Conservation (phyloP, 1,140 invertebrate genomes). For the Bombus vancouverensis region DNA sequence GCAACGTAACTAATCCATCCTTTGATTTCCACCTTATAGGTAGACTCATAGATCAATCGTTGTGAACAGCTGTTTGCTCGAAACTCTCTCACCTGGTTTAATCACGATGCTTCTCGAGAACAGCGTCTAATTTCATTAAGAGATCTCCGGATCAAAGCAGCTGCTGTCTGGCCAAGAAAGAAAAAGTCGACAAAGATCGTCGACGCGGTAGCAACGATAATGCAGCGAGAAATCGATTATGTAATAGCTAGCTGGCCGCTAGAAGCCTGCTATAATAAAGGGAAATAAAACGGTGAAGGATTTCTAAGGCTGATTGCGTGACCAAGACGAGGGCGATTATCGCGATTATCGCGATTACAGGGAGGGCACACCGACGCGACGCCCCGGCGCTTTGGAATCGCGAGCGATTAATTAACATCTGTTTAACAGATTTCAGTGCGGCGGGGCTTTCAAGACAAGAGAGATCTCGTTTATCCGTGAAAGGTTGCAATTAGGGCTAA, state of each 20-base stretch:
- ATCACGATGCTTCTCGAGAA: background rate
- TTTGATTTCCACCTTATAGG: background rate
- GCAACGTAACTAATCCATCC: background rate
- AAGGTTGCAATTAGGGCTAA: conserved; percentile 7
- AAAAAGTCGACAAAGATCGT: conserved; percentile 22
- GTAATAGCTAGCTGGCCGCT: conserved; percentile 50
- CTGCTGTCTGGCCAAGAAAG: background rate
- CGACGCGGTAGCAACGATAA: conserved; percentile 70
- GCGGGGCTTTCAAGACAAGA: too few species aligned
- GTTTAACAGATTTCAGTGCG: conserved; percentile 32
- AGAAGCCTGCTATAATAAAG: conserved; percentile 39
- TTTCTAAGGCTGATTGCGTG: conserved; percentile 64
- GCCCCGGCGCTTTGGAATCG: conserved; percentile 5
- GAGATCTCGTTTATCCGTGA: conserved; percentile 20
- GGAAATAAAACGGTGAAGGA: conserved; percentile 43
- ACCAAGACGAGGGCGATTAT: conserved; percentile 66
- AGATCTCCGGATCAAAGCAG: background rate
- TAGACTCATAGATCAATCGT: background rate
- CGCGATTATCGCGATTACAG: conserved; percentile 64
- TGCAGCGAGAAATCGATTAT: conserved; percentile 70
- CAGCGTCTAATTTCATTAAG: background rate
- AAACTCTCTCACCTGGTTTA: background rate
- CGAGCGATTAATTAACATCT: conserved; percentile 52
- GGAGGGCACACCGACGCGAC: background rate
- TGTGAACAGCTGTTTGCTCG: too few species aligned